Base-by-base conservation (phyloP, 2,888 invertebrate genomes). In the Brenthis daphne region DNA sequence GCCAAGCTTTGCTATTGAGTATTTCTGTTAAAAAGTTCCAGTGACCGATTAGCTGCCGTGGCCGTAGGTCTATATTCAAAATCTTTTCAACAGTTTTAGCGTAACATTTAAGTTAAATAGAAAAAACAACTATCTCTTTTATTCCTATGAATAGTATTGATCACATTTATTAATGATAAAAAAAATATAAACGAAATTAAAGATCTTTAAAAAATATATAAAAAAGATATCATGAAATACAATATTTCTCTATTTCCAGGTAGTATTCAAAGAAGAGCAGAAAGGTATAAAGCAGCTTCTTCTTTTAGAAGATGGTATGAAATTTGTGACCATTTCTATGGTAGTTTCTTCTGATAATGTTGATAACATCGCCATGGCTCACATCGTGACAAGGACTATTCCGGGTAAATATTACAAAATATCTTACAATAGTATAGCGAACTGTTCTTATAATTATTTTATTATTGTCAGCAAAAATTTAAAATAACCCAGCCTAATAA, bases 241-340 rank as follows among this genome's bases (percentile, higher is more conserved):
- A 51, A 16, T n/a, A 16, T 51, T 57, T 20, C 13, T 57, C 6
- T 3, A 20, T 43, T 61, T 33, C 1, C 20, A 63, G 88, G 97
- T 96, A 0, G 86, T 97, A 61, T 96, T 95, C 81, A 96, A 97
- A 85, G 96, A 97, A 77, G 96, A 97, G 80, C 98, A 98, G 82
- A 95, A 94, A 33, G 95, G 96, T 6, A 95, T 97, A 1, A 95
- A 95, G 75, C 97, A 97, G 81, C 85, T 98, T 2, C 92, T 95
- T 0, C 92, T 97, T 37, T 92, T 96, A 71, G 96, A 97, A 78
- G 95, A 95, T 56, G 96, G 96, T 1, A 93, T 94, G 0, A 96
- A 96, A 79, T 95, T 96, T 67, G 91, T 97, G 24, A 94, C 96
- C 0, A 95, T 97, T 63, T 97, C 97, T 0, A 95, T 95, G 84